Evolutionary conservation across 2,113 vertebrate species (phyloP).

Genomic region (Thermophis baileyi): DNA sequence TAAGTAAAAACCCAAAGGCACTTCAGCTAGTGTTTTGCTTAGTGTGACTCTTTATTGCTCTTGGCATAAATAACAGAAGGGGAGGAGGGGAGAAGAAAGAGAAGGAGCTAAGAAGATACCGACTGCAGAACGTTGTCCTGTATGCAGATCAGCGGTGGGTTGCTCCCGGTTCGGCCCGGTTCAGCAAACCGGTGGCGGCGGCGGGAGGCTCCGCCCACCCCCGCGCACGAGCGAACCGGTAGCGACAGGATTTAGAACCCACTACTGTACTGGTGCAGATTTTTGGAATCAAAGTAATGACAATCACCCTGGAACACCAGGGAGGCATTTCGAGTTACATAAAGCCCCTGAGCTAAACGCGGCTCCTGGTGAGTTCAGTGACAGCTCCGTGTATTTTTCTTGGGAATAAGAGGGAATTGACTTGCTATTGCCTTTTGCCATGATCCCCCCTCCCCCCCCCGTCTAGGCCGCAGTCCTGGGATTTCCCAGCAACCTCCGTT

Average conservation of each 20-base stretch:
- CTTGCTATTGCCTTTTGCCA: not conserved
- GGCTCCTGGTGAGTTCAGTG: not conserved
- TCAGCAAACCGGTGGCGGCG: too few species aligned
- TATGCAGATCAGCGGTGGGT: too few species aligned
- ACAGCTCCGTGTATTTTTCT: not conserved
- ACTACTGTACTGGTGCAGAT: too few species aligned
- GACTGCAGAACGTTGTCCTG: not conserved
- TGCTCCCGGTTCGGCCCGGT: too few species aligned
- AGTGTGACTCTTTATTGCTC: not conserved
- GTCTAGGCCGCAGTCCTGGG: not conserved
- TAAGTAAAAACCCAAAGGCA: not conserved
- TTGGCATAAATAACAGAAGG: not conserved
- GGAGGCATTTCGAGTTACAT: not conserved
- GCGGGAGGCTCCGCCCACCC: too few species aligned
- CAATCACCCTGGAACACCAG: not conserved
- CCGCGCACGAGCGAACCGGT: too few species aligned
- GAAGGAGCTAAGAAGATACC: not conserved
- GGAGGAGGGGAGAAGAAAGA: not conserved
- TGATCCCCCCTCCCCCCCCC: accelerated
- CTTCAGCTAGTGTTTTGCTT: not conserved
- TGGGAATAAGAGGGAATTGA: not conserved
- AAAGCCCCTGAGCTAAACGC: not conserved
- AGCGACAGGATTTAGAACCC: too few species aligned
- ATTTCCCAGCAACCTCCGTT: not conserved
- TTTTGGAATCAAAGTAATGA: not conserved